A percentile compares a stretch with the other conserved stretches of the same genome.
Conservation (phyloP, 2,113 vertebrate genomes). For the Jaculus jaculus region DNA sequence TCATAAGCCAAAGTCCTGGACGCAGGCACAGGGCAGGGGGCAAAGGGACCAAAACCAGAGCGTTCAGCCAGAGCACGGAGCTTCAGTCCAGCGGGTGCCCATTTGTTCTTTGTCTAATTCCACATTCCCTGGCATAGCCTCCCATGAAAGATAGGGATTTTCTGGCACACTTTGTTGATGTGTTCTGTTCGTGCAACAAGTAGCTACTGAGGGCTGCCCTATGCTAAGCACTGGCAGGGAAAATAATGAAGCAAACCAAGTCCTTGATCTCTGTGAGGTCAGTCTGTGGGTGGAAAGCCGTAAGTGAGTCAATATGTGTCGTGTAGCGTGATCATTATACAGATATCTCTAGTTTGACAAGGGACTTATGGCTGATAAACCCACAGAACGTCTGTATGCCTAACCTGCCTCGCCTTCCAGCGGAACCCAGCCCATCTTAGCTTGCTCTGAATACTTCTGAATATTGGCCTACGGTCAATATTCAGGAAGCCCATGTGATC, state of each 20-base stretch:
- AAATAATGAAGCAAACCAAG: background rate
- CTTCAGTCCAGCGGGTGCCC: background rate
- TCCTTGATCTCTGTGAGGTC: background rate
- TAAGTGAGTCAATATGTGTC: rapidly evolving
- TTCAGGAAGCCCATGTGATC: background rate
- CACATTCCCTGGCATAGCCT: background rate
- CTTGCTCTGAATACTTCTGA: background rate
- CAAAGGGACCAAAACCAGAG: background rate
- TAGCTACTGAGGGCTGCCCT: background rate
- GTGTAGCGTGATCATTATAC: rapidly evolving
- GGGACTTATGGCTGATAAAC: background rate
- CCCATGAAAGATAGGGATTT: background rate
- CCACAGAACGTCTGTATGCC: background rate
- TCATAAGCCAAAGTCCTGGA: background rate
- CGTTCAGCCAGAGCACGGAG: no score
- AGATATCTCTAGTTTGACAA: background rate
- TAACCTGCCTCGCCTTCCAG: no score
- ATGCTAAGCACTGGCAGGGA: no score
- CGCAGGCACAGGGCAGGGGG: background rate
- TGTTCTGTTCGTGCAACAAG: background rate
- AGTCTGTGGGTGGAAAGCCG: background rate
- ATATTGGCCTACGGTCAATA: no score
- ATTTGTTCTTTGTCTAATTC: background rate
- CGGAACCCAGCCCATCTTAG: background rate
- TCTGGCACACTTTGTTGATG: background rate